These are phyloP conservation scores for Falco biarmicus DNA, from an alignment of 2,797 vertebrate genomes.

Conservation along the genomic window DNA sequence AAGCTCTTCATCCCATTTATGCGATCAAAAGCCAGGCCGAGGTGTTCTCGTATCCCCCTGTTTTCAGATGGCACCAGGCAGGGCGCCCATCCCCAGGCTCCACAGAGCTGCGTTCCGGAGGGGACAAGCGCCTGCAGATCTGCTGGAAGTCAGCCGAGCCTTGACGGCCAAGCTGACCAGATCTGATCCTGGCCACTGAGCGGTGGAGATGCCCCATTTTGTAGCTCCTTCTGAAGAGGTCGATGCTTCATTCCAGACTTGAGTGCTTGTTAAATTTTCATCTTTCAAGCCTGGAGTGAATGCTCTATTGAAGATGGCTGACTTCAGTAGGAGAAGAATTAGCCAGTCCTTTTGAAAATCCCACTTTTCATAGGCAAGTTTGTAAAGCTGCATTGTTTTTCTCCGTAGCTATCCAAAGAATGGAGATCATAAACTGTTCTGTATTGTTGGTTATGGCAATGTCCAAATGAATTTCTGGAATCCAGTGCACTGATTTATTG, in stretches of 20 bases:
- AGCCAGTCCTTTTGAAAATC: slow-evolving; percentile 31
- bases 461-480: slow-evolving; percentile 68
- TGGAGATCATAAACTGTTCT: slow-evolving; percentile 48
- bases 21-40: background rate
- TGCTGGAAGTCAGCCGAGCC: background rate
- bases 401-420: slow-evolving; percentile 27
- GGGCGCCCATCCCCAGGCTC: accelerated
- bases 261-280: background rate
- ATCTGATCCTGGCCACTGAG: accelerated
- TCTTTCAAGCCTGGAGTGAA: background rate
- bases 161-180: background rate
- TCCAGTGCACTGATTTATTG: slow-evolving; percentile 44
- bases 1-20: background rate
- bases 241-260: background rate
- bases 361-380: slow-evolving; percentile 2
- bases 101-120: accelerated
- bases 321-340: slow-evolving; percentile 9
- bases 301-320: slow-evolving; percentile 2
- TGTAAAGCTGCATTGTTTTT: slow-evolving; percentile 47
- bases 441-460: slow-evolving; percentile 46
- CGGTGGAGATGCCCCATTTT: background rate
- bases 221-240: background rate
- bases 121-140: background rate
- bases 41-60: background rate
- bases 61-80: accelerated